Evolutionary conservation across 2,888 invertebrate species (phyloP).

Genomic region (Volucella inflata): DNA sequence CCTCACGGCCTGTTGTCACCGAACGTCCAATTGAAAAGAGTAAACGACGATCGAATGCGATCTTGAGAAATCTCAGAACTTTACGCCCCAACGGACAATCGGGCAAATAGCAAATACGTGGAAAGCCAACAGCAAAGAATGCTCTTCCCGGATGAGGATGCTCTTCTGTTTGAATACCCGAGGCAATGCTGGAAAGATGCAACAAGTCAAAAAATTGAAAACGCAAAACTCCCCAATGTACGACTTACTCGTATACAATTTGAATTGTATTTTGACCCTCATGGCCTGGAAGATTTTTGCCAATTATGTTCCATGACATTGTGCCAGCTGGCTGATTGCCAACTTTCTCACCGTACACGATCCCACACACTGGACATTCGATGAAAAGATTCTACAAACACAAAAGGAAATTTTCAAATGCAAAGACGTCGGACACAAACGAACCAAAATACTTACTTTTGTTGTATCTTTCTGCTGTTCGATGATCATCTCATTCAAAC

Average conservation of each 20-base stretch:
- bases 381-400: constrained; percentile 87
- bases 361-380: constrained; percentile 94
- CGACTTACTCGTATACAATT: constrained; percentile 91
- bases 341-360: constrained; percentile 91
- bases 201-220: neutral
- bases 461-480: constrained; percentile 85
- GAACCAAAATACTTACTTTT: constrained; percentile 79
- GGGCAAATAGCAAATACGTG: constrained; percentile 92
- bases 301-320: constrained; percentile 92
- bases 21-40: constrained; percentile 95
- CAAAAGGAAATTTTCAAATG: constrained; percentile 27
- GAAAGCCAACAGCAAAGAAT: constrained; percentile 95
- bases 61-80: constrained; percentile 89
- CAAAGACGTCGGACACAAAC: constrained; percentile 16
- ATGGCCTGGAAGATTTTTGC: constrained; percentile 89
- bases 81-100: constrained; percentile 92
- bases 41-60: constrained; percentile 92
- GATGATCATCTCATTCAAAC: constrained; percentile 90
- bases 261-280: constrained; percentile 88
- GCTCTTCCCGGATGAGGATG: constrained; percentile 93
- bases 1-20: constrained; percentile 94
- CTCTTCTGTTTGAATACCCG: constrained; percentile 91
- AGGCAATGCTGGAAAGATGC: constrained; percentile 87
- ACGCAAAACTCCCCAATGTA: neutral
- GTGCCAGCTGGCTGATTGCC: constrained; percentile 93